phyloP scores from a whole-genome alignment of 2,797 vertebrate genomes.

The Muraenolepis orangiensis region DNA sequence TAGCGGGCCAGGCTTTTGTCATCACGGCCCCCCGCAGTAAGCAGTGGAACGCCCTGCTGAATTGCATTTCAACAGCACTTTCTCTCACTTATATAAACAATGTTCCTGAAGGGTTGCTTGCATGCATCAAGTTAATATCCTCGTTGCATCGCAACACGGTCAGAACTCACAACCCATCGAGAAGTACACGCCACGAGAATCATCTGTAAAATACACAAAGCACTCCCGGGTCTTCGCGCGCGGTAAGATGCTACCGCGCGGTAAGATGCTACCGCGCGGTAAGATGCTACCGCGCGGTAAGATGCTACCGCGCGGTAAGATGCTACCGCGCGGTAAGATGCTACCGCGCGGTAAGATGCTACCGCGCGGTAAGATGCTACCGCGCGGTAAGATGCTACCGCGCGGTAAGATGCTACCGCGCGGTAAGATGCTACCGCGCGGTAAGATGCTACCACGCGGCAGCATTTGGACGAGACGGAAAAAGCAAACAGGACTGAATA shows the following conservation, averaged over 20 bases:
- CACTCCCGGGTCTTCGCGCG: slow-evolving; percentile 21
- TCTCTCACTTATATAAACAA: neutral
- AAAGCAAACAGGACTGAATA: neutral
- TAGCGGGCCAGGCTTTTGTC: neutral
- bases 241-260: slow-evolving; percentile 23
- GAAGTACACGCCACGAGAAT: neutral
- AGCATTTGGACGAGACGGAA: slow-evolving; percentile 43
- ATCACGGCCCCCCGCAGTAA: neutral
- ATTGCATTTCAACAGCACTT: neutral
- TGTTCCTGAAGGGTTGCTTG: too few species aligned
- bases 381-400: slow-evolving; percentile 21
- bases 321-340: slow-evolving; percentile 25
- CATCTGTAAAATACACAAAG: neutral
- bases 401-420: slow-evolving; percentile 21
- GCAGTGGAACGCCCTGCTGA: neutral
- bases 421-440: slow-evolving; percentile 19
- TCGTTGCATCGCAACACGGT: neutral
- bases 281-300: slow-evolving; percentile 22
- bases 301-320: slow-evolving; percentile 16
- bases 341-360: slow-evolving; percentile 13
- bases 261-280: slow-evolving; percentile 18
- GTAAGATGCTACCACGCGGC: slow-evolving; percentile 23
- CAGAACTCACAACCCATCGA: neutral
- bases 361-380: slow-evolving; percentile 31
- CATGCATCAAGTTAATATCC: too few species aligned